These are phyloP conservation scores for Choreutis nemorana DNA, from an alignment of 2,888 invertebrate species.

Conservation along the genomic window DNA sequence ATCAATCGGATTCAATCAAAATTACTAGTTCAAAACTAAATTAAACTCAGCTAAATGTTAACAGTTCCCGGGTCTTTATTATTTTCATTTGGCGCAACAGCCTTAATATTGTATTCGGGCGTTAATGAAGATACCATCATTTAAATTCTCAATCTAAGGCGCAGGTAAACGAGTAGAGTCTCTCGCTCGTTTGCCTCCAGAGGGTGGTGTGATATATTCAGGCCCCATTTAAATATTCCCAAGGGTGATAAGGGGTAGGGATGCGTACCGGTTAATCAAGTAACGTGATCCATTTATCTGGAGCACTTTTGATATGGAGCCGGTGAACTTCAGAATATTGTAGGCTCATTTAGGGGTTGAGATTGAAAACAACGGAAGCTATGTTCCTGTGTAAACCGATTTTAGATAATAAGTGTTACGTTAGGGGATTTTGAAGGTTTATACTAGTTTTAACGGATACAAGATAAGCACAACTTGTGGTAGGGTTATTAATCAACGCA, in stretches of 20 bases:
- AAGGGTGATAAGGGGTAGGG: conserved; percentile 60
- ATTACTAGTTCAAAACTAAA: too few relatives aligned
- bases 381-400: conserved; percentile 18
- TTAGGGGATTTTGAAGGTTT: too few relatives aligned
- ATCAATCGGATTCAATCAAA: conserved; percentile 1
- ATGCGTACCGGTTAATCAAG: conserved; percentile 63
- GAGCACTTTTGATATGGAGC: conserved; percentile 59
- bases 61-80: conserved; percentile 11
- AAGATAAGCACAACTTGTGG: too few relatives aligned
- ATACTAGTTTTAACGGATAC: too few relatives aligned
- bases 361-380: conserved; percentile 26
- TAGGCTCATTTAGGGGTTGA: conserved; percentile 36
- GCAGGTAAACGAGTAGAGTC: conserved; percentile 46
- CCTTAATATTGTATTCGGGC: conserved; percentile 21
- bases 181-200: conserved; percentile 40
- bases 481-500: too few relatives aligned
- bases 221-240: conserved; percentile 64
- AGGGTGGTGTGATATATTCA: conserved; percentile 61
- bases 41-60: too few relatives aligned
- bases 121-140: conserved; percentile 49
- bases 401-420: conserved; percentile 15
- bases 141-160: conserved; percentile 43
- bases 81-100: conserved; percentile 16
- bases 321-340: conserved; percentile 57
- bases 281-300: conserved; percentile 66